Evolutionary conservation across 2,113 vertebrate genomes (phyloP).

Genomic region (Actenoides lindsayi): DNA sequence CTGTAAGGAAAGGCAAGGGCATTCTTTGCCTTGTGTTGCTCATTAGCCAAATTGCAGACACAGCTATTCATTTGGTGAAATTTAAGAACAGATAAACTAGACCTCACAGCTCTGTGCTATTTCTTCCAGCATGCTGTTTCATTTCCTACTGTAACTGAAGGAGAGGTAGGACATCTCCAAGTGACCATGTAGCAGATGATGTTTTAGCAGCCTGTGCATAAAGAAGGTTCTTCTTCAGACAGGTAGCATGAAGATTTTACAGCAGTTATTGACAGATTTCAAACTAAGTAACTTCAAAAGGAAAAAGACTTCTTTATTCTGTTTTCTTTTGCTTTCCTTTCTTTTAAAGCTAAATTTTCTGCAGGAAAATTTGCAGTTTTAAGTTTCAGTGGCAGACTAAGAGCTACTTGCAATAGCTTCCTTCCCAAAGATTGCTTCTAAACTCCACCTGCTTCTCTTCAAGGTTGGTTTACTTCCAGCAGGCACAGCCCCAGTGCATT

Average conservation of each 20-base stretch:
- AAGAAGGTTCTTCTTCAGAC: background rate
- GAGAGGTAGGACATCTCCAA: background rate
- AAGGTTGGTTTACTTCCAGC: background rate
- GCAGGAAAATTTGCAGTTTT: background rate
- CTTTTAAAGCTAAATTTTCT: background rate
- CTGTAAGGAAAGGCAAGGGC: background rate
- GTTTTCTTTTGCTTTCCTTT: background rate
- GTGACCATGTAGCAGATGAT: background rate
- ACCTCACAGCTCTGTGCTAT: background rate
- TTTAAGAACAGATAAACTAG: background rate
- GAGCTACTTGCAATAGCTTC: background rate
- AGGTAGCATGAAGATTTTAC: background rate
- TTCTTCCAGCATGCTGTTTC: background rate
- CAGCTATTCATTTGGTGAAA: background rate
- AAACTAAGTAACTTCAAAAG: background rate
- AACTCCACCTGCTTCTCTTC: background rate
- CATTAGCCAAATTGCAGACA: background rate
- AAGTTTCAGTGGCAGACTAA: accelerated
- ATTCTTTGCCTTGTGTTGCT: background rate
- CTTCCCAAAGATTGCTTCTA: background rate
- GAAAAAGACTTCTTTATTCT: background rate
- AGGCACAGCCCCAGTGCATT: accelerated
- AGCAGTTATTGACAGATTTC: background rate
- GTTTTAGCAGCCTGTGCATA: background rate
- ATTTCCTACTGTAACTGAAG: background rate